Percentiles rank a stretch among this genome's conserved stretches.
These are phyloP conservation scores for Crenuchus spilurus DNA, from an alignment of 2,797 vertebrate genomes.

Conservation along the genomic window DNA sequence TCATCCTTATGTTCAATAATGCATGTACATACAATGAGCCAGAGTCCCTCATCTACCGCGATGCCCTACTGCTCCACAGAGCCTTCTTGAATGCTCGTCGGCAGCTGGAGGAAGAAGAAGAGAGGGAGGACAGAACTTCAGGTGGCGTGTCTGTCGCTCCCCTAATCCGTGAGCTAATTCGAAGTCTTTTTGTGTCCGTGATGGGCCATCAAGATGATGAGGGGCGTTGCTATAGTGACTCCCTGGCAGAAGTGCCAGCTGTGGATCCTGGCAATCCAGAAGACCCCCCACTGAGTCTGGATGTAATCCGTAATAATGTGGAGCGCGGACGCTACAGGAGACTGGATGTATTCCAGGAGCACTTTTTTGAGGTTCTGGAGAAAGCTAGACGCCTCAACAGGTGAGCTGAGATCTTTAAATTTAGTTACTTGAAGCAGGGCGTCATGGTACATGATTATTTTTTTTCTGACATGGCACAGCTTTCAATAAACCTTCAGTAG, in stretches of 20 bases:
- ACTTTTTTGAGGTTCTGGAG: constrained; percentile 97
- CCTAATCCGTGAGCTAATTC: constrained; percentile 93
- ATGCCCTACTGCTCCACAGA: constrained; percentile 93
- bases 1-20: constrained; percentile 98
- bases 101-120: constrained; percentile 85
- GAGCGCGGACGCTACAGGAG: constrained; percentile 92
- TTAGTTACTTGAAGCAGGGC: background rate
- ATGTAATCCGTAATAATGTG: constrained; percentile 90
- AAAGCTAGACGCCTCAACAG: constrained; percentile 92
- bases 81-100: constrained; percentile 93
- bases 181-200: constrained; percentile 96
- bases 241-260: constrained; percentile 93
- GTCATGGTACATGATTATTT: no score
- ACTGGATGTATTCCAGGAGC: constrained; percentile 96
- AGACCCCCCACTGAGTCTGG: constrained; percentile 89
- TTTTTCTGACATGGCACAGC: no score
- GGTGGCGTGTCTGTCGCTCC: constrained; percentile 76
- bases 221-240: constrained; percentile 97
- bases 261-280: constrained; percentile 87
- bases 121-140: constrained; percentile 86
- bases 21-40: constrained; percentile 98
- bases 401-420: constrained; percentile 65
- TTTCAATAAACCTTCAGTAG: no score
- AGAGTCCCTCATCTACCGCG: constrained; percentile 97
- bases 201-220: constrained; percentile 98